Evolutionary conservation across 2,888 invertebrate species (phyloP), one percentile per base, ranked within the genome.

Genomic region (Campoplex nolae): DNA sequence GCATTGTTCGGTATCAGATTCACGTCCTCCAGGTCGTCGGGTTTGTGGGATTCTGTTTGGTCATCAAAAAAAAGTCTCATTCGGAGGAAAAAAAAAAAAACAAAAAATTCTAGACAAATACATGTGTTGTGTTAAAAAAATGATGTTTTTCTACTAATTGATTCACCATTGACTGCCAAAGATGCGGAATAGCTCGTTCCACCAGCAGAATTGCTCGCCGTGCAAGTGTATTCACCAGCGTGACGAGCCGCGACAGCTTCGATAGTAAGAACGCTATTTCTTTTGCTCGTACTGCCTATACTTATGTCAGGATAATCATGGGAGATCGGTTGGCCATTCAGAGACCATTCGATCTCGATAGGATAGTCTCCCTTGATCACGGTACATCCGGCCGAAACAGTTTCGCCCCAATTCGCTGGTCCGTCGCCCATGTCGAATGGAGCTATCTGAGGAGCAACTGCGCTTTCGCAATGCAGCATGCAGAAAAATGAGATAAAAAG

Each of bases 331-430:
- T 95, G 95, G 65, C 97, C 96, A 94, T 97, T 96, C 90, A 97
- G 96, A 75, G 96, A 96, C 97, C 97, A 98, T 35, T 95, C 95
- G 74, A 97, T 96, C 84, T 95, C 95, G 92, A 98, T 95, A 1
- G 97, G 97, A 82, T 96, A 95, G 95, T 98, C 97, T 87, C 97
- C 97, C 94, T 97, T 96, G 78, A 96, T 96, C 71, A 96, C 96
- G 88, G 96, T 96, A 93, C 97, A 97, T 81, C 95, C 96, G 92
- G 96, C 95, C 92, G 96, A 96, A 70, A 96, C 96, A 73, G 96
- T 96, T 93, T 97, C 97, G 78, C 97, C 97, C 87, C 96, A 96
- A 93, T 96, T 96, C 54, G 96, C 95, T 32, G 96, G 95, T 32
- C 96, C 96, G 84, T 96, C 96, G 86, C 97, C 97, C 92, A 97